Conservation (phyloP, 92 coral and sea anemone genomes). For the Epizoanthus illoricatus region DNA sequence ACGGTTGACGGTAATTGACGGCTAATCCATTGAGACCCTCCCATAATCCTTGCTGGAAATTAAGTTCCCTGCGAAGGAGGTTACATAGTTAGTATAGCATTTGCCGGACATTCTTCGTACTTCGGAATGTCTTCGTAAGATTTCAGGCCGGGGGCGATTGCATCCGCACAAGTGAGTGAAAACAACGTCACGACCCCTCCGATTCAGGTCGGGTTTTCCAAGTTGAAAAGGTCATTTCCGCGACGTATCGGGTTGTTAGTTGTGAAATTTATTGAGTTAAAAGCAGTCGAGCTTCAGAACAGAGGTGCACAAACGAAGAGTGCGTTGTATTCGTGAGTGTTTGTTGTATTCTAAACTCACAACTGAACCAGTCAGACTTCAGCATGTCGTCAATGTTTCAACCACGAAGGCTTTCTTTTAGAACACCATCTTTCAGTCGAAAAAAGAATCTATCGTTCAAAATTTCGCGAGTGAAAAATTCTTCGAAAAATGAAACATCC, state of each 20-base stretch:
- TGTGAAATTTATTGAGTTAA: background rate
- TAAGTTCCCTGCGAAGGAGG: no score
- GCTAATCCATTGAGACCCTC: no score
- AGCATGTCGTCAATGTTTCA: slow-evolving; percentile 40
- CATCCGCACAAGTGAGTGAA: no score
- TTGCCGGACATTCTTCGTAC: no score
- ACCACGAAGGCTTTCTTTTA: slow-evolving; percentile 7
- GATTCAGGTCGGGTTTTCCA: no score
- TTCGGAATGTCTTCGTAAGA: no score
- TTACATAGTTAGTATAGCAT: no score
- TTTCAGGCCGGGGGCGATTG: no score
- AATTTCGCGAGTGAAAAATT: slow-evolving; percentile 7
- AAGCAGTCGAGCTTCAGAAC: background rate
- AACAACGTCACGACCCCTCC: no score
- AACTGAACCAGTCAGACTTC: background rate
- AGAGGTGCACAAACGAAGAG: background rate
- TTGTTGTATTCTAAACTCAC: background rate
- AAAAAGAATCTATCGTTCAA: slow-evolving; percentile 20
- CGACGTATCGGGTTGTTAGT: background rate
- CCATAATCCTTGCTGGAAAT: no score
- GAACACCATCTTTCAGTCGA: slow-evolving; percentile 29
- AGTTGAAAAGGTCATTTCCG: slow-evolving; percentile 22
- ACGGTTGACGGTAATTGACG: no score
- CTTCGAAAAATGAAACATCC: background rate
- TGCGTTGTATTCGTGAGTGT: background rate